Percentiles rank a stretch among this genome's conserved stretches.
phyloP scores from a whole-genome alignment of 2,113 vertebrate species.

The Hydrochoerus hydrochaeris region DNA sequence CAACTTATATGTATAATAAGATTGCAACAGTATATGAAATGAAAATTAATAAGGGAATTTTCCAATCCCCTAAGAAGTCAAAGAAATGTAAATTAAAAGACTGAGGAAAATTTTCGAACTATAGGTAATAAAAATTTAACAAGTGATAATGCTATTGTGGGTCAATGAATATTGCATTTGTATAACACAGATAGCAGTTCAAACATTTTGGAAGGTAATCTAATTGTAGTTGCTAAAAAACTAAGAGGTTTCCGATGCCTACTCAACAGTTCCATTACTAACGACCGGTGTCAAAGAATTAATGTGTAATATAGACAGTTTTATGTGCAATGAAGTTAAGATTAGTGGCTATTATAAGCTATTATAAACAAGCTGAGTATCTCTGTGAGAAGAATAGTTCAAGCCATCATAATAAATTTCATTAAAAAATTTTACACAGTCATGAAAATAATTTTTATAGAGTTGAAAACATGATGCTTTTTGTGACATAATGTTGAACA shows the following conservation, averaged over 20 bases:
- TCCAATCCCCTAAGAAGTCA: neutral
- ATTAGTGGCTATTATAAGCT: conserved; percentile 18
- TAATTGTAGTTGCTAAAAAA: conserved; percentile 2
- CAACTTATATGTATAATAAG: neutral
- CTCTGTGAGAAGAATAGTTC: neutral
- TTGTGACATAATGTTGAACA: neutral
- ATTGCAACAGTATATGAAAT: neutral
- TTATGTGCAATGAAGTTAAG: neutral
- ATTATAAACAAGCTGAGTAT: neutral
- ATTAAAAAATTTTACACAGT: neutral
- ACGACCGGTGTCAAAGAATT: neutral
- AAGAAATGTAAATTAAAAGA: conserved; percentile 13
- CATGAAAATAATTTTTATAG: conserved; percentile 13
- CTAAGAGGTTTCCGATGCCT: neutral
- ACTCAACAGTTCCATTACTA: neutral
- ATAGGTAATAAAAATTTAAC: neutral
- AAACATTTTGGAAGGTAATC: conserved; percentile 15
- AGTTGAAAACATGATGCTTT: neutral
- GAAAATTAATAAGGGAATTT: neutral
- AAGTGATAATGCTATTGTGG: neutral
- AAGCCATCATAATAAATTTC: neutral
- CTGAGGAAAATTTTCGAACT: neutral
- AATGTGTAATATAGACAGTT: neutral
- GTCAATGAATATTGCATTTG: neutral
- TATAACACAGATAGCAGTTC: neutral